Percentiles rank a stretch among this genome's conserved stretches.
These are phyloP conservation scores for Lasioglossum pauxillum DNA, from an alignment of 2,888 invertebrate species.

Conservation along the genomic window DNA sequence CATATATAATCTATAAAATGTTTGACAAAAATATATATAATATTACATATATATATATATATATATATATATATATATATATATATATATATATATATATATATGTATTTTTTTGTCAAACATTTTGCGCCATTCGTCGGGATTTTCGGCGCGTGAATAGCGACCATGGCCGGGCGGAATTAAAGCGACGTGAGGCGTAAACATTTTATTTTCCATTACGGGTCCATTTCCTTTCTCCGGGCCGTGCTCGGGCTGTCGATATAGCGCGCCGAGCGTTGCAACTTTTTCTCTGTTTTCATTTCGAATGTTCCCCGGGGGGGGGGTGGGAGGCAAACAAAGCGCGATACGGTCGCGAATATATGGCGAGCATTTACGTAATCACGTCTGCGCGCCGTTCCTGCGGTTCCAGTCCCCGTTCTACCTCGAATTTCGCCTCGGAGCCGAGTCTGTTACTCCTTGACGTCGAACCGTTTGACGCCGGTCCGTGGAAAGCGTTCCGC, in stretches of 20 bases:
- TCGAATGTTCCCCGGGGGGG: neutral
- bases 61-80: neutral
- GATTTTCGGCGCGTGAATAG: neutral
- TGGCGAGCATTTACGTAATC: slow-evolving; percentile 33
- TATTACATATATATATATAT: too few species aligned
- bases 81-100: neutral
- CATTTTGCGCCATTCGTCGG: neutral
- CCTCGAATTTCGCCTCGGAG: neutral
- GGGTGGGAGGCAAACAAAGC: neutral
- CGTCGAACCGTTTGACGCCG: slow-evolving; percentile 18
- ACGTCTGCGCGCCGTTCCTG: slow-evolving; percentile 23
- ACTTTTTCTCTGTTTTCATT: slow-evolving; percentile 27
- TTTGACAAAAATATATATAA: neutral
- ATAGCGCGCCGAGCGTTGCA: neutral
- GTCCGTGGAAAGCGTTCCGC: neutral
- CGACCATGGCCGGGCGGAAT: neutral
- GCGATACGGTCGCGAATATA: slow-evolving; percentile 16
- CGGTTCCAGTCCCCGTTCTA: neutral
- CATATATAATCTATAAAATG: neutral
- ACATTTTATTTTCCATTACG: slow-evolving; percentile 38
- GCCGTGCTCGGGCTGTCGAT: slow-evolving; percentile 16
- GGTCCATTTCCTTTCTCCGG: slow-evolving; percentile 13
- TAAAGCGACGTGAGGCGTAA: slow-evolving; percentile 15
- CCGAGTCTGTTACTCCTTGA: neutral
- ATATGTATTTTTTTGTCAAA: neutral